phyloP scores from a whole-genome alignment of 2,113 vertebrate species.

The Percopsis transmontana region DNA sequence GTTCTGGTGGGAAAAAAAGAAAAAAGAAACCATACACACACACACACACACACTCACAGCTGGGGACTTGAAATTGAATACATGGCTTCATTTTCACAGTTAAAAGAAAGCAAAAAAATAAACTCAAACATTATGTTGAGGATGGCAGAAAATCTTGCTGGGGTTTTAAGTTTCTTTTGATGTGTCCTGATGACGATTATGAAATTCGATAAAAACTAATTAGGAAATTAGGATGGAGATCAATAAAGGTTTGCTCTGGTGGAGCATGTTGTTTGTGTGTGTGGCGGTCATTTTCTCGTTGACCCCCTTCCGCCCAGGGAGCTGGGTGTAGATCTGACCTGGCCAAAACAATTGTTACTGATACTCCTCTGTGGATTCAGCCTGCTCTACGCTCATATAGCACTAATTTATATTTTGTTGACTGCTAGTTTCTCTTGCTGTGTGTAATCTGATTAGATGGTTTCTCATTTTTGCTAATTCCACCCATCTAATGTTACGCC shows the following conservation, averaged over 20 bases:
- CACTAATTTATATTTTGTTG: conserved; percentile 80
- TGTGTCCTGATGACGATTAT: conserved; percentile 81
- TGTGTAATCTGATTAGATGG: conserved; percentile 71
- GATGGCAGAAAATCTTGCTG: conserved; percentile 79
- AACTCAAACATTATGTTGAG: conserved; percentile 69
- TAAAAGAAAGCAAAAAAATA: conserved; percentile 46
- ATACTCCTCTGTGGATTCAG: conserved; percentile 74
- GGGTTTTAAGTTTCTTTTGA: conserved; percentile 79
- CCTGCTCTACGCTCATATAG: conserved; percentile 57
- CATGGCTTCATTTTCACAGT: conserved; percentile 76
- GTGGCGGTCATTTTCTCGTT: conserved; percentile 13
- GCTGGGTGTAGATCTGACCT: conserved; percentile 66
- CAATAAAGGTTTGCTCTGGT: conserved; percentile 76
- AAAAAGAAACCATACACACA: conserved; percentile 8
- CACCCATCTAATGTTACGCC: conserved; percentile 72
- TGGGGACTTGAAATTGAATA: conserved; percentile 73
- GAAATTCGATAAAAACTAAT: conserved; percentile 86
- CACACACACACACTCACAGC: conserved; percentile 67
- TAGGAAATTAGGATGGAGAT: conserved; percentile 80
- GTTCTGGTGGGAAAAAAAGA: conserved; percentile 52
- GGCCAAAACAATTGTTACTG: conserved; percentile 79
- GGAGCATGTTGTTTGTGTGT: conserved; percentile 60
- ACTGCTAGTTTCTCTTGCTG: conserved; percentile 59
- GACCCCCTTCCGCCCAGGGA: conserved; percentile 57
- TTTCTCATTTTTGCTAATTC: conserved; percentile 73